phyloP scores from a whole-genome alignment of 1,140 invertebrate genomes.

The Leptestheria dahalacensis region DNA sequence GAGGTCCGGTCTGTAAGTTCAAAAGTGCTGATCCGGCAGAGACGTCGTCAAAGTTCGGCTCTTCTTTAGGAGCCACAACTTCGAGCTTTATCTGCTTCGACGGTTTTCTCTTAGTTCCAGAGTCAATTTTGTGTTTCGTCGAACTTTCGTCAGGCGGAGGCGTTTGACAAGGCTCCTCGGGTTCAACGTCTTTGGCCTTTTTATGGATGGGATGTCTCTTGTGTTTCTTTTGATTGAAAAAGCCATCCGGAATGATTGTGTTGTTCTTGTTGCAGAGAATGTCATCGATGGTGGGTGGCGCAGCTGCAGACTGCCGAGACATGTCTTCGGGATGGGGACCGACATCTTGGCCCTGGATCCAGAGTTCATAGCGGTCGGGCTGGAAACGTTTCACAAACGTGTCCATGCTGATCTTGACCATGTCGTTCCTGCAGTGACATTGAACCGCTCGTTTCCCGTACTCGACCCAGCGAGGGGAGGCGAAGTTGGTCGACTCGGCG shows the following conservation, averaged over 20 bases:
- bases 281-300: slow-evolving; percentile 54
- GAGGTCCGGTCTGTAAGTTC: too few relatives aligned
- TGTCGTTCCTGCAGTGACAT: slow-evolving; percentile 71
- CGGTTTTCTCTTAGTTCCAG: not conserved
- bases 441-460: slow-evolving; percentile 84
- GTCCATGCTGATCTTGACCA: slow-evolving; percentile 96
- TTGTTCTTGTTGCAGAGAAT: slow-evolving; percentile 52
- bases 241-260: not conserved
- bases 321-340: slow-evolving; percentile 87
- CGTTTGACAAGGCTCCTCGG: not conserved
- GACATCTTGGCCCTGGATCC: slow-evolving; percentile 65
- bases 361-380: slow-evolving; percentile 47
- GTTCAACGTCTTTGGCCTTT: not conserved
- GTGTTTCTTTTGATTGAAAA: not conserved
- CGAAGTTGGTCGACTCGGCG: slow-evolving; percentile 99
- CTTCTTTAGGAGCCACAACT: too few relatives aligned
- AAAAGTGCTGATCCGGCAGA: too few relatives aligned
- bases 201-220: not conserved
- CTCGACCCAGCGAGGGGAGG: slow-evolving; percentile 89
- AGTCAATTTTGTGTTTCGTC: not conserved
- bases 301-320: slow-evolving; percentile 49
- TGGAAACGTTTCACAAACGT: slow-evolving; percentile 90
- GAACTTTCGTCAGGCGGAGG: not conserved
- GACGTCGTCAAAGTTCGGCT: too few relatives aligned
- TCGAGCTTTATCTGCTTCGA: not conserved